phyloP scores from a whole-genome alignment of 92 coral and sea anemone genomes.

The Zoanthus sociatus region DNA sequence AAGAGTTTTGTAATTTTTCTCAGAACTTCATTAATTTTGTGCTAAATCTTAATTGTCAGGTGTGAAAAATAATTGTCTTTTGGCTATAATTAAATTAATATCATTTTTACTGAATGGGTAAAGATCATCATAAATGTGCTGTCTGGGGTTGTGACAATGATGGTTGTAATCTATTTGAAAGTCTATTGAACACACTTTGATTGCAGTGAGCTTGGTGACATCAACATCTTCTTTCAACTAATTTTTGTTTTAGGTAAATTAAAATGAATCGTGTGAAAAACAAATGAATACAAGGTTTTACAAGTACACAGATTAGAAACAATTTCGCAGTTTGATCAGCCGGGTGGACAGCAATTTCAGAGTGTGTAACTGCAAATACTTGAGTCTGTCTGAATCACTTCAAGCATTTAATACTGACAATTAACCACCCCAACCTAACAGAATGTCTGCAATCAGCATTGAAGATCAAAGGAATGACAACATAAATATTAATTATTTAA shows the following conservation, averaged over 20 bases:
- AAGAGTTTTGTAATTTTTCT: too few relatives aligned
- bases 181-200: not conserved
- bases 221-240: not conserved
- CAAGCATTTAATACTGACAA: not conserved
- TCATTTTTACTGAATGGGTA: not conserved
- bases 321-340: not conserved
- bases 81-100: not conserved
- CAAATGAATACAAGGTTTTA: not conserved
- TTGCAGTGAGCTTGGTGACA: not conserved
- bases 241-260: not conserved
- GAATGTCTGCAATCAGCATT: not conserved
- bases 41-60: not conserved
- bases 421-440: not conserved
- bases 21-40: not conserved
- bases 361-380: not conserved
- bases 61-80: not conserved
- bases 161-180: not conserved
- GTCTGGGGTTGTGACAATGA: conserved; percentile 27
- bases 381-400: conserved; percentile 15
- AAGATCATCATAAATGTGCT: not conserved
- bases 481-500: not conserved
- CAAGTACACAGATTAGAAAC: not conserved
- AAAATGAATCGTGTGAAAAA: conserved; percentile 8
- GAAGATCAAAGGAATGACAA: too few relatives aligned
- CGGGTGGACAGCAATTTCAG: not conserved